These are phyloP conservation scores for Ammodytes marinus DNA, from an alignment of 2,113 vertebrate genomes.

Conservation along the genomic window DNA sequence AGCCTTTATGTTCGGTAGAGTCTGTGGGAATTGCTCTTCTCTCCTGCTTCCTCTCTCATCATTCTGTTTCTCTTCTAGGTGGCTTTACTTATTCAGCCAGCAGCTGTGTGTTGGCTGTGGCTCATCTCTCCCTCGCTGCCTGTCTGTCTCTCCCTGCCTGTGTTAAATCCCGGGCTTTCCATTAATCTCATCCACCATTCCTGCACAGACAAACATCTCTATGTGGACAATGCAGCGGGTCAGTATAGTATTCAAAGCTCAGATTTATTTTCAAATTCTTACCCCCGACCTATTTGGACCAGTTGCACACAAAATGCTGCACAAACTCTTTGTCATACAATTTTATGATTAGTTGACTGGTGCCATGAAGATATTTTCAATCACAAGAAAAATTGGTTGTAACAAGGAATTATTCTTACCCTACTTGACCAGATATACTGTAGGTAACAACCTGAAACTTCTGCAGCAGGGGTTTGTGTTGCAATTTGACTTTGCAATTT, in stretches of 20 bases:
- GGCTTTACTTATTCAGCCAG: constrained; percentile 68
- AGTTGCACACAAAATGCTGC: not conserved
- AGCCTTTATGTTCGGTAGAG: constrained; percentile 39
- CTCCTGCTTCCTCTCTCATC: constrained; percentile 40
- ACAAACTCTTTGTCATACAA: not conserved
- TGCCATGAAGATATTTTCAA: not conserved
- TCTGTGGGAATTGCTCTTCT: constrained; percentile 47
- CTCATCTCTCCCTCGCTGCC: constrained; percentile 2
- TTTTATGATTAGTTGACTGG: not conserved
- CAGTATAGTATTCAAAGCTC: not conserved
- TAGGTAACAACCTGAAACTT: not conserved
- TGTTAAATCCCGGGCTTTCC: constrained; percentile 8
- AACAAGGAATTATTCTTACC: not conserved
- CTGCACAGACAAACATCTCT: constrained; percentile 19
- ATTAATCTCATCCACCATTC: constrained; percentile 7
- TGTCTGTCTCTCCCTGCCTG: constrained; percentile 17
- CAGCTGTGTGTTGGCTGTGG: constrained; percentile 60
- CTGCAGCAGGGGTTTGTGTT: not conserved
- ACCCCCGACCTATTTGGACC: not conserved
- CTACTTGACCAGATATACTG: not conserved
- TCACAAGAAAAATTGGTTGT: not conserved
- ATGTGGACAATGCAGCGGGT: constrained; percentile 8
- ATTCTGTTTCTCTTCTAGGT: constrained; percentile 53
- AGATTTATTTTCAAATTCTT: not conserved
- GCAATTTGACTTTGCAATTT: not conserved